Evolutionary conservation across 2,113 vertebrate species (phyloP).

Genomic region (Xenopus laevis): DNA sequence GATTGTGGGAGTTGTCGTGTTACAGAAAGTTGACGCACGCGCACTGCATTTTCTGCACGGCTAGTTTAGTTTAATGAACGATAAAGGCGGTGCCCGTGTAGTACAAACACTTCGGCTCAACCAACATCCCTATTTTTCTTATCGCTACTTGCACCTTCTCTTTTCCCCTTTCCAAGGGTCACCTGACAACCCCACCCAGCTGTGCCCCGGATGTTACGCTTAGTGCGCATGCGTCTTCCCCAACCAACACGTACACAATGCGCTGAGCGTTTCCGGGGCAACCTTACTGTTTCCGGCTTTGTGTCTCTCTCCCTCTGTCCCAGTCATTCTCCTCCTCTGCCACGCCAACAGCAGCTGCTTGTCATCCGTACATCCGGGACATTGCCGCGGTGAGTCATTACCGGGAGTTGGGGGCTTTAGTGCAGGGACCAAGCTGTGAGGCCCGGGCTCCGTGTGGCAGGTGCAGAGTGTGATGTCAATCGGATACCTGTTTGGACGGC

Average conservation of each 20-base stretch:
- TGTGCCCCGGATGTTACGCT: neutral
- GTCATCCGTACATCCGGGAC: conserved; percentile 18
- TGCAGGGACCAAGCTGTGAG: neutral
- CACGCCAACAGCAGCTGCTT: conserved; percentile 37
- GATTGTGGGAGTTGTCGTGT: too few species aligned
- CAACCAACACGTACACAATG: conserved; percentile 40
- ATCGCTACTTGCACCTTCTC: too few species aligned
- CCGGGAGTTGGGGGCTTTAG: conserved; percentile 14
- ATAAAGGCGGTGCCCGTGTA: too few species aligned
- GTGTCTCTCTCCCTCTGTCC: neutral
- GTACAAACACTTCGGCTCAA: too few species aligned
- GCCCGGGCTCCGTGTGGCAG: neutral
- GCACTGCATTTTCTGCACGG: too few species aligned
- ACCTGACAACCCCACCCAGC: neutral
- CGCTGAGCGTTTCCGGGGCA: conserved; percentile 17
- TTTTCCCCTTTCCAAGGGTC: too few species aligned
- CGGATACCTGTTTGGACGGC: too few species aligned
- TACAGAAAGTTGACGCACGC: too few species aligned
- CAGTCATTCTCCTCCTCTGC: conserved; percentile 17
- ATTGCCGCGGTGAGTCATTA: conserved; percentile 10
- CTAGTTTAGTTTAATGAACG: too few species aligned
- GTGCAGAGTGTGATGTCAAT: neutral
- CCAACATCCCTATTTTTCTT: too few species aligned
- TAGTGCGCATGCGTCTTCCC: neutral
- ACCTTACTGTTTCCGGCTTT: conserved; percentile 22